Percentiles rank a stretch among this genome's conserved stretches.
phyloP scores from a whole-genome alignment of 2,888 invertebrate species.

The Mesorhabditis belari region DNA sequence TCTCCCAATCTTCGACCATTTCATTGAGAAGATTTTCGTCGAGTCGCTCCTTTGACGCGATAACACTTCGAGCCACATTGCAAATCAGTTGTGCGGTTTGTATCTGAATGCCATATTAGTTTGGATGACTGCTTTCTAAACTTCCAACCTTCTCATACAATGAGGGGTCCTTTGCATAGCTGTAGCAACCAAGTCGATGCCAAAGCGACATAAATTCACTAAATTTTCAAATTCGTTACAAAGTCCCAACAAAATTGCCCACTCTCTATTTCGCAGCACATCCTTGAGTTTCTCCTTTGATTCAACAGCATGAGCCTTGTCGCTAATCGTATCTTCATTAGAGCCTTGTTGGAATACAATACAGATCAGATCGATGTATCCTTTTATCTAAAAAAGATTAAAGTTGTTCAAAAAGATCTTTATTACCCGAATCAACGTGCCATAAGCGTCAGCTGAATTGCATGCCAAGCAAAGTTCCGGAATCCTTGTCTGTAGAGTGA shows the following conservation, averaged over 20 bases:
- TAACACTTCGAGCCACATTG: neutral
- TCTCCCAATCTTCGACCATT: conserved; percentile 19
- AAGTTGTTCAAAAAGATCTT: neutral
- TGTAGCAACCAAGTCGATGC: conserved; percentile 9
- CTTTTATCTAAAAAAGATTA: neutral
- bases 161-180: conserved; percentile 11
- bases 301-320: neutral
- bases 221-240: neutral
- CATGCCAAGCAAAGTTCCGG: neutral
- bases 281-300: neutral
- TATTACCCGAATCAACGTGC: neutral
- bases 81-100: neutral
- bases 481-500: neutral
- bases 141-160: conserved; percentile 12
- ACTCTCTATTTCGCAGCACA: neutral
- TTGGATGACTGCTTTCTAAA: too few species aligned
- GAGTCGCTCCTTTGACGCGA: neutral
- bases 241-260: neutral
- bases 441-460: neutral
- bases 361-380: neutral
- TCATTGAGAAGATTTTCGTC: conserved; percentile 1
- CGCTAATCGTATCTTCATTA: neutral
- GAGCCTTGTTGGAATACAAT: neutral
- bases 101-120: too few species aligned
- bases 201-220: neutral